Evolutionary conservation across 2,888 invertebrate genomes (phyloP), one percentile per base, ranked within the genome.

Genomic region (Tethea ocularis): DNA sequence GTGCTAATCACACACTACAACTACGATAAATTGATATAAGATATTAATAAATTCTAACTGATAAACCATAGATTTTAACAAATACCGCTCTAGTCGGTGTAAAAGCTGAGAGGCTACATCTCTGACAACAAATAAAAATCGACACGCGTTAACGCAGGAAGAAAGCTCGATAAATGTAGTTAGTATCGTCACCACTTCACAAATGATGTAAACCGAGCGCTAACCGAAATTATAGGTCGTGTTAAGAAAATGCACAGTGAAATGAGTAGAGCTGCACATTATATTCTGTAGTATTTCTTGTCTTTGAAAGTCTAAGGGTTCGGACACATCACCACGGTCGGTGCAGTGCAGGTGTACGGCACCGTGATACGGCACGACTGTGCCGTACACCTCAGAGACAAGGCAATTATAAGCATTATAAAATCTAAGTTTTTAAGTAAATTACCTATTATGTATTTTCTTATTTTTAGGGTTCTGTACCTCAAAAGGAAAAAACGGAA

Each of bases 81-180:
- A 75, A 74, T 82, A 91, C 93, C 92, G 92, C 91, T 73, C 88
- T 69, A 85, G 91, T 91, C 92, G 92, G 92, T 78, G 67, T 57
- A 73, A 69, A 69, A 76, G 66, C 70, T 85, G 85, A 82, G 72
- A 71, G 92, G 89, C 93, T 93, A 93, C 93, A 93, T 93, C 79
- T 91, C 93, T 80, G 46, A 73, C 83, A 75, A 74, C 74, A 72
- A 80, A 62, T 64, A 61, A 65, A 61, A 66, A 75, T 69, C 62
- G 70, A 78, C 72, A 68, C 72, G 73, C 82, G 79, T 76, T 81
- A 78, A 64, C n/a, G n/a, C 70, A 72, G 70, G 71, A 80, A 83
- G 82, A 84, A 86, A 87, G 81, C 76, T 70, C 71, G 72, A 77
- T 81, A 72, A 83, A 86, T 89, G 87, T 85, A 81, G 69, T 78